Conservation (phyloP, 1,140 invertebrate species). For the Drosophila littoralis region DNA sequence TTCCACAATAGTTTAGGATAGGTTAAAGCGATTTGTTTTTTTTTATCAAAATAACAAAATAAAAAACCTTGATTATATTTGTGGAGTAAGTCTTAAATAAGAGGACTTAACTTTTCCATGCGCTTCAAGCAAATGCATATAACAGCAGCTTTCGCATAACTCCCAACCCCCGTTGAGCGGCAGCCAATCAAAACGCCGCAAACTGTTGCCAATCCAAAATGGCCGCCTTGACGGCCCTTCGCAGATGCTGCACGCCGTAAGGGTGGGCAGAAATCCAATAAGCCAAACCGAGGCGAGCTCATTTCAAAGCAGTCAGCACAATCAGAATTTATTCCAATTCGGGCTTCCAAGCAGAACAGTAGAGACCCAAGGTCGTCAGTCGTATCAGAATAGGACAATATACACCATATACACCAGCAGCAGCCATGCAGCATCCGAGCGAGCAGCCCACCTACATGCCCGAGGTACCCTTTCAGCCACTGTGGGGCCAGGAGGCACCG, state of each 20-base stretch:
- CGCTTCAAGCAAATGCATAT: not conserved
- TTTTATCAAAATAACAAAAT: too few species aligned
- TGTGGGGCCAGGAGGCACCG: constrained; percentile 76
- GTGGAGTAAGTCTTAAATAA: too few species aligned
- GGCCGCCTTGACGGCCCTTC: constrained; percentile 35
- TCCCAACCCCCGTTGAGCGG: constrained; percentile 13
- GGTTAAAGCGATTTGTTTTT: too few species aligned
- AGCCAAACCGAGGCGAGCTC: constrained; percentile 33
- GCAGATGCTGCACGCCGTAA: constrained; percentile 30
- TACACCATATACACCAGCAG: not conserved
- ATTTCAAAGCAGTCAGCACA: constrained; percentile 40
- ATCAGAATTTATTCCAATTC: constrained; percentile 67
- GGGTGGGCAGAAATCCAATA: constrained; percentile 69
- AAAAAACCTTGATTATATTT: too few species aligned
- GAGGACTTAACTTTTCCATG: not conserved
- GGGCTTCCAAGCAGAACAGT: constrained; percentile 72
- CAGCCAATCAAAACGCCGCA: constrained; percentile 51
- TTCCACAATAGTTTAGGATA: not conserved
- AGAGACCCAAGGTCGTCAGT: constrained; percentile 61
- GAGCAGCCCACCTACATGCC: constrained; percentile 79
- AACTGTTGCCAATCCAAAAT: constrained; percentile 75
- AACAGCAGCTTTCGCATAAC: not conserved
- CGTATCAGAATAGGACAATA: constrained; percentile 17
- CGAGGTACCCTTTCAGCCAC: constrained; percentile 83
- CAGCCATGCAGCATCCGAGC: constrained; percentile 72